phyloP scores from a whole-genome alignment of 2,888 invertebrate species.

The Orchesella flavescens region DNA sequence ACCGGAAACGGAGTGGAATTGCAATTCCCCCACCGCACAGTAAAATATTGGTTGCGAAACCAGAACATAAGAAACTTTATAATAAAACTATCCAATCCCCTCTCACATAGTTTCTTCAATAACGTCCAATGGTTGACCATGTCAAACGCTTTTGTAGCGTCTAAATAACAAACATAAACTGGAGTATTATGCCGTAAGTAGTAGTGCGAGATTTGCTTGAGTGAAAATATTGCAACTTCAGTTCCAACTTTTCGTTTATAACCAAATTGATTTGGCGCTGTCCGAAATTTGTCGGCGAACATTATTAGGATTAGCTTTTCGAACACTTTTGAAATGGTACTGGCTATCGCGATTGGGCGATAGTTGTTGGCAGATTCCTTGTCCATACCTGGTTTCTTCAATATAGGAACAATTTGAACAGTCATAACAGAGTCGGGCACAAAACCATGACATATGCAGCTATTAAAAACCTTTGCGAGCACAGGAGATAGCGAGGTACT shows the following conservation, averaged over 20 bases:
- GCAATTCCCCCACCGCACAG: not conserved
- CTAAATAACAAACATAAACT: too few species aligned
- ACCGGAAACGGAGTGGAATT: too few species aligned
- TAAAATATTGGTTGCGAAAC: not conserved
- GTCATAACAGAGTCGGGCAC: not conserved
- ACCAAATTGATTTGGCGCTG: not conserved
- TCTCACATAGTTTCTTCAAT: too few species aligned
- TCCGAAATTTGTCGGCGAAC: not conserved
- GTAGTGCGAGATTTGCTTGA: constrained; percentile 22
- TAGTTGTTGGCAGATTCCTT: not conserved
- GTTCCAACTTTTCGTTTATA: too few species aligned
- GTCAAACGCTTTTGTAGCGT: too few species aligned
- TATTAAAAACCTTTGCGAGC: not conserved
- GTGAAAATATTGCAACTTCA: too few species aligned
- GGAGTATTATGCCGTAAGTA: constrained; percentile 8
- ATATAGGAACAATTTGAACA: not conserved
- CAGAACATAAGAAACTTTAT: not conserved
- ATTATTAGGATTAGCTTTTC: not conserved
- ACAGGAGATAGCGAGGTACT: too few species aligned
- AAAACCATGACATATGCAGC: constrained; percentile 1
- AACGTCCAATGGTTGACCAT: too few species aligned
- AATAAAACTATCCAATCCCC: not conserved
- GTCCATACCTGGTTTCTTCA: not conserved
- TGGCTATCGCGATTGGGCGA: constrained; percentile 21
- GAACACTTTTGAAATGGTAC: constrained; percentile 11